These are phyloP conservation scores for Australoheros facetus DNA, from an alignment of 2,797 vertebrate species.

Conservation along the genomic window DNA sequence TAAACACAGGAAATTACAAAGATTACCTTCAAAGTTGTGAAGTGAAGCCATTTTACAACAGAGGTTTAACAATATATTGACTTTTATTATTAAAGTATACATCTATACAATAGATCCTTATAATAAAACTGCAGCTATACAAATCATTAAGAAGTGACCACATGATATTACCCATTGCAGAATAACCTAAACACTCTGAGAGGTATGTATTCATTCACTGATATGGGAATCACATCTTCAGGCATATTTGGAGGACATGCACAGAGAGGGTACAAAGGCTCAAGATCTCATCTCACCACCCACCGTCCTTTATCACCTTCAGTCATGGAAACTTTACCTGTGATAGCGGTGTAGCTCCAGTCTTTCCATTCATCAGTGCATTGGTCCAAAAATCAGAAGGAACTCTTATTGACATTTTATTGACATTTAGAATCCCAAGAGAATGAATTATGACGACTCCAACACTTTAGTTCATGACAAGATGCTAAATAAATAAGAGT, in stretches of 20 bases:
- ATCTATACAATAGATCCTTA: slow-evolving; percentile 79
- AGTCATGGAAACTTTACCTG: not conserved
- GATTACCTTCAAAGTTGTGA: not conserved
- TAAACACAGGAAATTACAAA: not conserved
- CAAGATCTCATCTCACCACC: not conserved
- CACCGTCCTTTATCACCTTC: not conserved
- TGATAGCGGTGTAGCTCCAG: not conserved
- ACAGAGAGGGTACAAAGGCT: slow-evolving; percentile 31
- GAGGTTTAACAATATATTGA: slow-evolving; percentile 65
- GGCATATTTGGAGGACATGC: slow-evolving; percentile 64
- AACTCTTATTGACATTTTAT: not conserved
- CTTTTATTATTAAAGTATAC: slow-evolving; percentile 82
- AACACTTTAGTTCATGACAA: not conserved
- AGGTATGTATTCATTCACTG: slow-evolving; percentile 67
- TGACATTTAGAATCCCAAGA: slow-evolving; percentile 5
- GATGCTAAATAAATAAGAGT: not conserved
- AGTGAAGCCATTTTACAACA: not conserved
- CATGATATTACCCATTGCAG: slow-evolving; percentile 59
- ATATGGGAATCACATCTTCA: slow-evolving; percentile 54
- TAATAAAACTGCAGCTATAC: slow-evolving; percentile 79
- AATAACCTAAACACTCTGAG: slow-evolving; percentile 64
- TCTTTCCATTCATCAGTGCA: slow-evolving; percentile 2
- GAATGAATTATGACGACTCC: not conserved
- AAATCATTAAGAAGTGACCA: slow-evolving; percentile 74
- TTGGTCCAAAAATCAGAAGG: not conserved